A percentile compares a stretch with the other conserved stretches of the same genome.
These are phyloP conservation scores for Vulpes ferrilata DNA, from an alignment of 2,113 vertebrate genomes.

Conservation along the genomic window DNA sequence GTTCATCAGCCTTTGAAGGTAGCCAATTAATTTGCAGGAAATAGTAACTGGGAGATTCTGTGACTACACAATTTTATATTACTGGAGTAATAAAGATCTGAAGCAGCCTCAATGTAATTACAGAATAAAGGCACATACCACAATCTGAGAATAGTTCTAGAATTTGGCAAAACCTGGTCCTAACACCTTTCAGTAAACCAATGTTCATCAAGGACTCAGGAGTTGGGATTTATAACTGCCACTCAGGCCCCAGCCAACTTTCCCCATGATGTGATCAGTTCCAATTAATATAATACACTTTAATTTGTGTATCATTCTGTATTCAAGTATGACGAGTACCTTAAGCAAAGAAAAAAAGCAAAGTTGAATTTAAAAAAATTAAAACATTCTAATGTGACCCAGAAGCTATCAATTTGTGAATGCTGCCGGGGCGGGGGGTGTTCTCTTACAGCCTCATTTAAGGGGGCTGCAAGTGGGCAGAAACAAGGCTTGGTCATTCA, in stretches of 20 bases:
- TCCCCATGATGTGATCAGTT: not conserved
- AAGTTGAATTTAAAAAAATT: not conserved
- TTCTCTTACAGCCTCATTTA: not conserved
- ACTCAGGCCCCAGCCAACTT: not conserved
- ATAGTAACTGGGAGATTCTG: not conserved
- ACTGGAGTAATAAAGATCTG: not conserved
- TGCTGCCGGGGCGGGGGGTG: not conserved
- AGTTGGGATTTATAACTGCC: not conserved
- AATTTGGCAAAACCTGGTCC: not conserved
- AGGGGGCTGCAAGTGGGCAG: not conserved
- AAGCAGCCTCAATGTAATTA: not conserved
- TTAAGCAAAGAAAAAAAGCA: not conserved
- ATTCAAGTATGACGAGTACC: not conserved
- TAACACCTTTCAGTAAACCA: not conserved
- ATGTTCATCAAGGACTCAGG: not conserved
- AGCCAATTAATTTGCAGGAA: not conserved
- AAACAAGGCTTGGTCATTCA: not conserved
- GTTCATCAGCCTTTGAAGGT: not conserved
- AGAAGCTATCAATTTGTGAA: not conserved
- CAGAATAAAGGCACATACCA: not conserved
- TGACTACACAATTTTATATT: not conserved
- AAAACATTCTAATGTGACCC: not conserved
- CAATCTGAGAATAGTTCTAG: not conserved
- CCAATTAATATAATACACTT: not conserved
- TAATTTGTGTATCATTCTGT: not conserved